Conservation (phyloP, 2,888 invertebrate genomes). For the Lasiommata megera region DNA sequence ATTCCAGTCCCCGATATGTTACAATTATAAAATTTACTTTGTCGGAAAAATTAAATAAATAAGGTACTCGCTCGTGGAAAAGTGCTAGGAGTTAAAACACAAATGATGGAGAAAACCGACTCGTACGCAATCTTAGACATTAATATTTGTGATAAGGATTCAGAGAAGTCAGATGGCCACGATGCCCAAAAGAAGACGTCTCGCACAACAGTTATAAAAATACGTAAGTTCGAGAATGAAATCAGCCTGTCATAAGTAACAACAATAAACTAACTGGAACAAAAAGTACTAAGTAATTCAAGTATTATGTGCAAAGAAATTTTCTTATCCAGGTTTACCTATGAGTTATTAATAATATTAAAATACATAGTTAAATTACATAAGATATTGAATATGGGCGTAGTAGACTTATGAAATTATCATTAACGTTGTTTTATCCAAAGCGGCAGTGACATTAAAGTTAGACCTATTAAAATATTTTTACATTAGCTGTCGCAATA, state of each 20-base stretch:
- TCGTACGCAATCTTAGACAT: constrained; percentile 67
- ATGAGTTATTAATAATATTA: too few species aligned
- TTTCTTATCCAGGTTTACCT: too few species aligned
- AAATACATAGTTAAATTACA: too few species aligned
- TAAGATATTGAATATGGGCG: too few species aligned
- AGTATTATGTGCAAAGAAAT: too few species aligned
- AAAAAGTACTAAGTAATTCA: too few species aligned
- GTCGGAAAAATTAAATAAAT: constrained; percentile 1
- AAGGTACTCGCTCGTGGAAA: neutral
- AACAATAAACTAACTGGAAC: too few species aligned
- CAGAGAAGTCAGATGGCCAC: constrained; percentile 43
- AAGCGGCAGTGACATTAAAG: too few species aligned
- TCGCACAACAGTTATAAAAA: constrained; percentile 59
- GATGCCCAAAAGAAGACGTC: constrained; percentile 46
- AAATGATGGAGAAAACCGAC: constrained; percentile 44
- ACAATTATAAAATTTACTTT: neutral
- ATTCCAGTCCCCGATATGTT: constrained; percentile 1
- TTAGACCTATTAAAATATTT: too few species aligned
- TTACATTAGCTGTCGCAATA: too few species aligned
- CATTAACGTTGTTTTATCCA: too few species aligned
- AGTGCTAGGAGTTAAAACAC: neutral
- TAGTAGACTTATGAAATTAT: too few species aligned
- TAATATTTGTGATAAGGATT: constrained; percentile 55
- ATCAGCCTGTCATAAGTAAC: neutral
- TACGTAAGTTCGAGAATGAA: constrained; percentile 56